Conservation (phyloP, 2,797 vertebrate genomes). For the Lindbergichthys nudifrons region DNA sequence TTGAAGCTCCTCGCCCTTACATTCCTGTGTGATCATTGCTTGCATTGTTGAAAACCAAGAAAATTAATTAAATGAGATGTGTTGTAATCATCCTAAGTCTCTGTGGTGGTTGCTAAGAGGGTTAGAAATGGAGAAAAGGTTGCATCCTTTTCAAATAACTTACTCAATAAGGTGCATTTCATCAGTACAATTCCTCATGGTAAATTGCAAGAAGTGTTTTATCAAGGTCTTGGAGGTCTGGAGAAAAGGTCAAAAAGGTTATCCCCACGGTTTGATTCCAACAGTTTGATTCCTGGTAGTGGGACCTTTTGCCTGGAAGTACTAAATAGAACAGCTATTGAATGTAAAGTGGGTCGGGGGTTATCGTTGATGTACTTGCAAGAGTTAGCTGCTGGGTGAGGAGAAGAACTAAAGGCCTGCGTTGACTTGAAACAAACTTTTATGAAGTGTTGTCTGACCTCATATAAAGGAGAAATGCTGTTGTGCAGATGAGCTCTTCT, state of each 20-base stretch:
- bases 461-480: too few species aligned
- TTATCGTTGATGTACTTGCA: too few species aligned
- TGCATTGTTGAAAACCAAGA: neutral
- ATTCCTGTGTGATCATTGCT: neutral
- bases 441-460: too few species aligned
- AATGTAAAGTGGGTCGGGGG: neutral
- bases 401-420: too few species aligned
- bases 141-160: neutral
- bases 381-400: too few species aligned
- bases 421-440: too few species aligned
- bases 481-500: too few species aligned
- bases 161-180: constrained; percentile 14
- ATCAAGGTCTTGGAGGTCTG: constrained; percentile 1
- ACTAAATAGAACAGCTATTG: neutral
- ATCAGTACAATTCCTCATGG: neutral
- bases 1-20: constrained; percentile 12
- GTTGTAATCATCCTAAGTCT: constrained; percentile 10
- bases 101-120: neutral
- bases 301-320: neutral
- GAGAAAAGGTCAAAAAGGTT: neutral
- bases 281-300: neutral
- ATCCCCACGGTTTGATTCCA: neutral
- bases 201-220: neutral
- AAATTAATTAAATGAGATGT: constrained; percentile 1
- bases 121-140: constrained; percentile 13